phyloP scores from a whole-genome alignment of 2,888 invertebrate species.

The Dryobota labecula region DNA sequence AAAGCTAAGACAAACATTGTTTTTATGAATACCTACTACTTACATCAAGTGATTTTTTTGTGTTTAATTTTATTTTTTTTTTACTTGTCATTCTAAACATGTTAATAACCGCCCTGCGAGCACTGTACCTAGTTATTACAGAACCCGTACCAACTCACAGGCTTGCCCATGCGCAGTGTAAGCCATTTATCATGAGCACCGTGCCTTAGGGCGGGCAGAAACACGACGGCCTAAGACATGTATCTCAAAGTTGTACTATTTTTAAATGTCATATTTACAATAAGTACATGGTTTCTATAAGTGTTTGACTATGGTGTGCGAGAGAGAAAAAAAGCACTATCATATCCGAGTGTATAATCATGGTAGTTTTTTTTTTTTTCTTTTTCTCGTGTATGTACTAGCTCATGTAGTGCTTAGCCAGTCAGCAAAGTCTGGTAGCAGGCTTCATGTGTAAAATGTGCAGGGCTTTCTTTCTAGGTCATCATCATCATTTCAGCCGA shows the following conservation, averaged over 20 bases:
- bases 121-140: slow-evolving; percentile 42
- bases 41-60: neutral
- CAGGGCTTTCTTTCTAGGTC: neutral
- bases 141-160: slow-evolving; percentile 8
- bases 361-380: neutral
- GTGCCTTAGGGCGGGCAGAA: slow-evolving; percentile 62
- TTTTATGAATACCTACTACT: neutral
- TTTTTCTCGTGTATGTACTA: neutral
- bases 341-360: too few species aligned
- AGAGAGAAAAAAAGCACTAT: too few species aligned
- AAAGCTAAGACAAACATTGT: neutral
- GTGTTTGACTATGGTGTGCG: neutral
- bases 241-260: slow-evolving; percentile 59
- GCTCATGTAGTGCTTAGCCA: neutral
- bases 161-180: slow-evolving; percentile 22
- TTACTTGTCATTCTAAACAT: neutral
- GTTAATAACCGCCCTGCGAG: slow-evolving; percentile 18
- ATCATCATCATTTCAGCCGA: too few species aligned
- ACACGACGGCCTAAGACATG: slow-evolving; percentile 50
- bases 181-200: slow-evolving; percentile 65
- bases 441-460: neutral
- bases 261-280: slow-evolving; percentile 44
- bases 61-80: too few species aligned
- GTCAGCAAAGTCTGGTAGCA: too few species aligned
- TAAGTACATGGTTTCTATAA: too few species aligned